Conservation (phyloP, 2,113 vertebrate species). For the Seriola quinqueradiata region DNA sequence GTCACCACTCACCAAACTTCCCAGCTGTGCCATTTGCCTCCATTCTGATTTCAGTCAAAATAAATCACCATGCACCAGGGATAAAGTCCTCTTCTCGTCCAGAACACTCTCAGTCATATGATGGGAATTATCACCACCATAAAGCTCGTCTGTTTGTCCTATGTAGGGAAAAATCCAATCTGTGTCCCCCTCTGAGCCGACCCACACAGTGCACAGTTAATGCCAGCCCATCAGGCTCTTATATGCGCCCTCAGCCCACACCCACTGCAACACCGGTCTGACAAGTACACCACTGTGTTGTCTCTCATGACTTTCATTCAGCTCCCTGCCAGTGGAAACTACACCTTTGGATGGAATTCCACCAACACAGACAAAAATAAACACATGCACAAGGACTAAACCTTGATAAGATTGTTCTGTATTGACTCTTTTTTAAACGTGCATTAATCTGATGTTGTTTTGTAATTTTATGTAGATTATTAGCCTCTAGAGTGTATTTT, state of each 20-base stretch:
- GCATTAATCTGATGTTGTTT: background rate
- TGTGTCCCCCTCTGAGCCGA: constrained; percentile 14
- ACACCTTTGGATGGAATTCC: constrained; percentile 48
- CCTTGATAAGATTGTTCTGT: background rate
- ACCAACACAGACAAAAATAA: background rate
- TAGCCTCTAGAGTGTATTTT: background rate
- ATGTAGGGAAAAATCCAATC: background rate
- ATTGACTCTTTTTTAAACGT: background rate
- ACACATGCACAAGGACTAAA: background rate
- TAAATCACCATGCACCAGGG: background rate
- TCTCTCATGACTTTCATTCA: constrained; percentile 18
- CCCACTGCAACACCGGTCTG: constrained; percentile 80
- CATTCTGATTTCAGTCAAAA: constrained; percentile 63
- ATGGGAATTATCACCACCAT: background rate
- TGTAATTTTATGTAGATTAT: background rate
- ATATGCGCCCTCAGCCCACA: constrained; percentile 65
- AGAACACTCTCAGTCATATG: background rate
- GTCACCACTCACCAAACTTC: constrained; percentile 69
- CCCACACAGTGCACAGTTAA: constrained; percentile 22
- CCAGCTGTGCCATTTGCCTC: constrained; percentile 55
- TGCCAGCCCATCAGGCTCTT: constrained; percentile 20
- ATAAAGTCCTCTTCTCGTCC: constrained; percentile 12
- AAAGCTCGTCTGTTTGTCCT: constrained; percentile 1
- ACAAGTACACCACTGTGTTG: constrained; percentile 66
- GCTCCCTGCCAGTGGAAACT: background rate